Evolutionary conservation across 2,113 vertebrate species (phyloP).

Genomic region (Platysternon megacephalum): DNA sequence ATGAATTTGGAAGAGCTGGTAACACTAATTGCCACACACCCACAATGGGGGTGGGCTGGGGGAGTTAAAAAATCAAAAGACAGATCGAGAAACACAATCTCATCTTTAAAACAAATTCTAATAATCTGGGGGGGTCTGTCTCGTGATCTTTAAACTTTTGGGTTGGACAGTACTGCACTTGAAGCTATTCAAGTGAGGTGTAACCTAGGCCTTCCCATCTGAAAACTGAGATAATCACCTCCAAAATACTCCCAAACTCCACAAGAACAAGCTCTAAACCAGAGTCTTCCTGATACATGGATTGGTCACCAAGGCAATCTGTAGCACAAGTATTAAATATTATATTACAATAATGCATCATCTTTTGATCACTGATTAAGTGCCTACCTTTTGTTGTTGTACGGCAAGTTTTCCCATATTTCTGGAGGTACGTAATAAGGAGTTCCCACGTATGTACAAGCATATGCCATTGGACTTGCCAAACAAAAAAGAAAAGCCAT

Average conservation of each 20-base stretch:
- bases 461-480: constrained; percentile 85
- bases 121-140: neutral
- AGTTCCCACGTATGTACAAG: constrained; percentile 90
- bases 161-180: neutral
- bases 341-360: neutral
- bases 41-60: neutral
- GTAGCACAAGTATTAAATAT: neutral
- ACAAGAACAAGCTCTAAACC: neutral
- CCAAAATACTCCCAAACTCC: neutral
- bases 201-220: neutral
- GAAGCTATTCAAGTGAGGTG: neutral
- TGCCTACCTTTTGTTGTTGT: constrained; percentile 94
- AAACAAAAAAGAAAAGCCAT: constrained; percentile 37
- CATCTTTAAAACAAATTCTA: neutral
- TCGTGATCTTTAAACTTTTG: neutral
- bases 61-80: neutral
- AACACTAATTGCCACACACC: neutral
- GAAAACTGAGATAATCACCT: neutral
- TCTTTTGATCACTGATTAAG: neutral
- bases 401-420: constrained; percentile 93
- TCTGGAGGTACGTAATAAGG: constrained; percentile 96
- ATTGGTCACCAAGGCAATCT: neutral
- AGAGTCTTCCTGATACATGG: neutral
- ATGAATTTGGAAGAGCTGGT: neutral
- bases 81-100: neutral